Conservation (phyloP, 2,113 vertebrate genomes). For the Sardina pilchardus region DNA sequence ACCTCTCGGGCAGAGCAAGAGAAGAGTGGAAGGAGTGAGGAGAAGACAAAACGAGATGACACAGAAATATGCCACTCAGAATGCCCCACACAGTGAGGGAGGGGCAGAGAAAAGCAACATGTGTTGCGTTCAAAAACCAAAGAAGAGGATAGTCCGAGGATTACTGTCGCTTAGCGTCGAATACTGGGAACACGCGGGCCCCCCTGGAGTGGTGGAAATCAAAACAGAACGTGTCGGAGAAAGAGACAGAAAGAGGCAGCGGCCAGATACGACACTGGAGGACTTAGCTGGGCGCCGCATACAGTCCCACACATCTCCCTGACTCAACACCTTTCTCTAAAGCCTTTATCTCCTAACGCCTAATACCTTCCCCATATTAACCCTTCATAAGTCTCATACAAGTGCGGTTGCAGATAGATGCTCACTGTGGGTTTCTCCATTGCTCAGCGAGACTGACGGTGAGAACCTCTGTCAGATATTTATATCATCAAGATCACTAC, state of each 20-base stretch:
- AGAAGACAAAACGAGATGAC: not conserved
- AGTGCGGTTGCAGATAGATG: not conserved
- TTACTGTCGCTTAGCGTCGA: constrained; percentile 27
- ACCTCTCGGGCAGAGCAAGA: constrained; percentile 36
- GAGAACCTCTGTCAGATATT: too few species aligned
- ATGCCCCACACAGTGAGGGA: not conserved
- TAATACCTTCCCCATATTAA: constrained; percentile 63
- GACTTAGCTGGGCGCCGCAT: constrained; percentile 49
- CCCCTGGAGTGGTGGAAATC: constrained; percentile 24
- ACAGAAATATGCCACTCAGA: not conserved
- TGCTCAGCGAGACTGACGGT: not conserved
- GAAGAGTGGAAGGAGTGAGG: not conserved
- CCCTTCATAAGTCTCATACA: constrained; percentile 33
- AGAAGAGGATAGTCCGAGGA: constrained; percentile 15
- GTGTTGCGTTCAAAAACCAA: constrained; percentile 27
- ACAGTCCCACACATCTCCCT: constrained; percentile 60
- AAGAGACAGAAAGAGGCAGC: constrained; percentile 37
- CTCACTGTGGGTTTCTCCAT: not conserved
- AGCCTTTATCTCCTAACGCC: constrained; percentile 72
- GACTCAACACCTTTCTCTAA: constrained; percentile 74
- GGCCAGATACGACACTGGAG: constrained; percentile 42
- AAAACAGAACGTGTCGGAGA: constrained; percentile 43
- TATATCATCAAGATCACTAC: too few species aligned
- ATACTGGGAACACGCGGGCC: constrained; percentile 20
- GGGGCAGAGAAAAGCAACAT: not conserved